These are phyloP conservation scores for Phasia obesa DNA, from an alignment of 2,888 invertebrate species.

Conservation along the genomic window DNA sequence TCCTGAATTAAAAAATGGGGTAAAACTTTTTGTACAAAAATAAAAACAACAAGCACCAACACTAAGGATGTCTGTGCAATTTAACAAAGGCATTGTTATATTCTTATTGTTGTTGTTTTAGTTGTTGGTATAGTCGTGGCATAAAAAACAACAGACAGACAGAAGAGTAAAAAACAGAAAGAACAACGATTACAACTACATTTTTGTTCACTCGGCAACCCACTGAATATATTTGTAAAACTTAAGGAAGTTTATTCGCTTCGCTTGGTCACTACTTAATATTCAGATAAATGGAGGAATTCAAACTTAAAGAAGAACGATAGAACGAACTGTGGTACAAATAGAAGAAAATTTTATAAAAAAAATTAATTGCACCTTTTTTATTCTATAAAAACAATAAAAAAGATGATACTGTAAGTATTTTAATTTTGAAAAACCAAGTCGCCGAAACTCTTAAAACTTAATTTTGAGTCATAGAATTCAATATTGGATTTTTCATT, in stretches of 20 bases:
- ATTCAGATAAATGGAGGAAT: conserved; percentile 60
- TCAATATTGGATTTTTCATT: too few species aligned
- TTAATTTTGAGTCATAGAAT: too few species aligned
- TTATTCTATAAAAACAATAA: neutral
- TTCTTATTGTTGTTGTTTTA: conserved; percentile 34
- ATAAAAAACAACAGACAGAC: conserved; percentile 66
- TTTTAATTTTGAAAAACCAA: too few species aligned
- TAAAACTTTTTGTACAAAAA: conserved; percentile 60
- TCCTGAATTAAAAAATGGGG: conserved; percentile 58
- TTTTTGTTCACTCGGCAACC: conserved; percentile 10
- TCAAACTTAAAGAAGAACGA: conserved; percentile 34
- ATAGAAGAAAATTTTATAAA: neutral
- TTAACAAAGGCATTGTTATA: conserved; percentile 74
- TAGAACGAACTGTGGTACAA: conserved; percentile 32
- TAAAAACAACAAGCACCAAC: conserved; percentile 25
- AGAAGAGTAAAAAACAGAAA: conserved; percentile 68
- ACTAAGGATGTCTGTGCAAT: conserved; percentile 74
- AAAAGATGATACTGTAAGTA: too few species aligned
- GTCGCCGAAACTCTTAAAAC: too few species aligned
- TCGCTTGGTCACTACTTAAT: conserved; percentile 50
- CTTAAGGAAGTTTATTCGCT: conserved; percentile 64
- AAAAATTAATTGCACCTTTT: too few species aligned
- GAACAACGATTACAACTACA: conserved; percentile 47
- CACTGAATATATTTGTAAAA: conserved; percentile 43
- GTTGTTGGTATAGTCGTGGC: conserved; percentile 44